Evolutionary conservation across 1,140 invertebrate species (phyloP), one percentile per base, ranked within the genome.

Genomic region (Drosophila micromelanica): DNA sequence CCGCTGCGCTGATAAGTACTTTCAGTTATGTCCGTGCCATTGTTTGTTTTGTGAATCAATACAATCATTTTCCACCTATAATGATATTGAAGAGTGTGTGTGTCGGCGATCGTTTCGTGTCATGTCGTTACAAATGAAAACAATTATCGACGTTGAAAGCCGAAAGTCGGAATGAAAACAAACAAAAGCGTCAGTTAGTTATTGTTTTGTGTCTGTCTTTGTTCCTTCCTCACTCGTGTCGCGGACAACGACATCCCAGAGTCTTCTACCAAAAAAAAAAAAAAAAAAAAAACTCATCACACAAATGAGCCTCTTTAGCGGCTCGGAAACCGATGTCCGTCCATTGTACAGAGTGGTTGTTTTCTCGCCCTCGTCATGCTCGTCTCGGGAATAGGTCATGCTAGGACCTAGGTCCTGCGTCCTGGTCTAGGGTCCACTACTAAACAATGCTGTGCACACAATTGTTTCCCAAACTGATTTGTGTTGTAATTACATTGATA

Each of bases 401-500:
- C 7, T 72, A 12, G 32, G 40, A 32, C 20, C 30, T 30, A 35
- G 9, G 37, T 60, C 13, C 15, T 32, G n/a, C 30, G 9, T 40
- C 9, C 27, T 15, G 15, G 59, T 54, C 20, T 46, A 46, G 48
- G 54, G 27, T 5, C 27, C 27, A 0, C 5, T 27, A 27, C 27
- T n/a, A n/a, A n/a, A 45, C n/a, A 23, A 13, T 43, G 5, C 72
- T 5, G 20, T 2, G 45, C 9, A 9, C 20, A 17, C 27, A 62
- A 55, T 78, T 72, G 56, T 76, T 73, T 49, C 49, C 48, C 52
- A 68, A 71, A 71, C 27, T 67, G 72, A 89, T 82, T 89, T 71
- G 68, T 89, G 84, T 73, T 65, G 68, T 64, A 89, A 82, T 89
- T 87, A 87, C 84, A 89, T 79, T 89, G 70, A 61, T 87, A 89